A percentile compares a stretch with the other conserved stretches of the same genome.
Evolutionary conservation across 2,113 vertebrate genomes (phyloP).

Genomic region (Urocitellus parryii): DNA sequence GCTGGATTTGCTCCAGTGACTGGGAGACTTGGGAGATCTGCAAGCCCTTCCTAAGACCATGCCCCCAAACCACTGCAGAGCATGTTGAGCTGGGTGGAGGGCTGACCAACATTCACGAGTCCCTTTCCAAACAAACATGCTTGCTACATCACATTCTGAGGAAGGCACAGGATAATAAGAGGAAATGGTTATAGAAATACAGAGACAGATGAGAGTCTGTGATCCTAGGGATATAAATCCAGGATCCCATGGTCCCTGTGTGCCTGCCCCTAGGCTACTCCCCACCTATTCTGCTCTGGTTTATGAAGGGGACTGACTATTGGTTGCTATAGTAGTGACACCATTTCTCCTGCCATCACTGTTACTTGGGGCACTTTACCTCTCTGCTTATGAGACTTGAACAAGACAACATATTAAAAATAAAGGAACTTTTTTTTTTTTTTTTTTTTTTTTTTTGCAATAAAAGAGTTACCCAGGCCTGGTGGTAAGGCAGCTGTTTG

Average conservation of each 20-base stretch:
- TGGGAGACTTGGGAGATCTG: neutral
- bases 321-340: no score
- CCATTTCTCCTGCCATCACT: neutral
- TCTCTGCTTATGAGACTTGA: neutral
- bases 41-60: no score
- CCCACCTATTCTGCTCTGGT: neutral
- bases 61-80: neutral
- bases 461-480: no score
- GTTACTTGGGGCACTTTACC: no score
- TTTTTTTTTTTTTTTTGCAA: no score
- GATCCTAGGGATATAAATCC: neutral
- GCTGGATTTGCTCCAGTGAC: neutral
- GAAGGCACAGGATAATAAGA: fast-evolving
- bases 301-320: no score
- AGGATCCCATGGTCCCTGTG: neutral
- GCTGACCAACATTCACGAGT: neutral
- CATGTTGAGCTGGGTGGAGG: neutral
- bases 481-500: no score
- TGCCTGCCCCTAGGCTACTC: no score
- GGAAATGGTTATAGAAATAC: neutral
- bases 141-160: neutral
- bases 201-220: no score
- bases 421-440: neutral
- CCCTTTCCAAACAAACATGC: no score
- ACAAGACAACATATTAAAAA: neutral